A percentile compares a stretch with the other conserved stretches of the same genome.
Evolutionary conservation across 2,888 invertebrate genomes (phyloP).

Genomic region (Julus scandinavius): DNA sequence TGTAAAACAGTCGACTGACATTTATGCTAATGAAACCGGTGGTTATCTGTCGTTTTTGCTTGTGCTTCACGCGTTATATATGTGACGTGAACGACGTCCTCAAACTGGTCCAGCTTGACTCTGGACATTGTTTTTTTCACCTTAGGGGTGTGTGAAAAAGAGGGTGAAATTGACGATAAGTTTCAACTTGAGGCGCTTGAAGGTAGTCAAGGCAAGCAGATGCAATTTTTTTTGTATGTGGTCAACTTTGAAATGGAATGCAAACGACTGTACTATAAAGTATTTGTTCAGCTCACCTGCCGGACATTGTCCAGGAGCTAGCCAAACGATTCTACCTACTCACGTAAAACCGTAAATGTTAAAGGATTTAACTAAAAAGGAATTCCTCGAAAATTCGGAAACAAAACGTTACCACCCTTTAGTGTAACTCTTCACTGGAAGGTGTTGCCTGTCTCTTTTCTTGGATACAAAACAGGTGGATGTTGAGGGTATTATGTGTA

Average conservation of each 20-base stretch:
- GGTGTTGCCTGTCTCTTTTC: too few relatives aligned
- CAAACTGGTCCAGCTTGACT: background rate
- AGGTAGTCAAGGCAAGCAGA: background rate
- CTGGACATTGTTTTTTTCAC: background rate
- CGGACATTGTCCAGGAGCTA: conserved; percentile 17
- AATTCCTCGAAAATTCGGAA: background rate
- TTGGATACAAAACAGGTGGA: too few relatives aligned
- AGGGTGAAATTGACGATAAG: conserved; percentile 11
- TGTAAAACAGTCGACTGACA: background rate
- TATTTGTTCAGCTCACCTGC: background rate
- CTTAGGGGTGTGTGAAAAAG: background rate
- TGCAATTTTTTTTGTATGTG: background rate
- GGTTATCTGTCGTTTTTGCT: background rate
- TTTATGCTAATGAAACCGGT: conserved; percentile 7
- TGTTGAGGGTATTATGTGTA: too few relatives aligned
- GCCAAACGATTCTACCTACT: background rate
- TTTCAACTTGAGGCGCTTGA: background rate
- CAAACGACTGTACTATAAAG: background rate
- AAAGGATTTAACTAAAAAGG: background rate
- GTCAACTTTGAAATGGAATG: background rate
- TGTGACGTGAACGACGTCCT: background rate
- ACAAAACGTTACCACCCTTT: too few relatives aligned
- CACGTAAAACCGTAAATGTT: background rate
- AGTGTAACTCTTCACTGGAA: too few relatives aligned
- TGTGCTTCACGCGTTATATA: background rate